Evolutionary conservation across 35 echinoderm and acorn worm genomes (phyloP).

Genomic region (Amphiura filiformis): DNA sequence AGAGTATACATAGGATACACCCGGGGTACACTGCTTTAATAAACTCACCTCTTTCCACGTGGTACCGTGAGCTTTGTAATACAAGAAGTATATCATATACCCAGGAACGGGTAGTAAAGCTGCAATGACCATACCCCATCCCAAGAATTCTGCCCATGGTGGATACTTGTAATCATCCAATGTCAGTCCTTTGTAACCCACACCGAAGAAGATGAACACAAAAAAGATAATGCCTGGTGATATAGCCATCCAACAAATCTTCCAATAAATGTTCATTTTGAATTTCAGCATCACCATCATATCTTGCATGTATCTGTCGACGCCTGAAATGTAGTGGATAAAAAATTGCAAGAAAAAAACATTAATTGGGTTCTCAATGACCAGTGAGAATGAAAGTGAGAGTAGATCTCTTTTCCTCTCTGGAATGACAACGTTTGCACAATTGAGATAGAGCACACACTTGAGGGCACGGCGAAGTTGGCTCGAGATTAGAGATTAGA

Average conservation of each 20-base stretch:
- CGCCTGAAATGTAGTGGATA: slow-evolving; percentile 7
- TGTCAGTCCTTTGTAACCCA: neutral
- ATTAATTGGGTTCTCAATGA: no score
- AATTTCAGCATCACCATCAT: slow-evolving; percentile 32
- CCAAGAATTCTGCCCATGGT: neutral
- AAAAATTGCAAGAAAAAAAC: no score
- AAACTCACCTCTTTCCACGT: neutral
- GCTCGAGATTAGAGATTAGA: no score
- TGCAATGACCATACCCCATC: neutral
- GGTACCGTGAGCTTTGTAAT: neutral
- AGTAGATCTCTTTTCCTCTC: no score
- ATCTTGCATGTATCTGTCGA: slow-evolving; percentile 21
- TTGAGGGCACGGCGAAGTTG: no score
- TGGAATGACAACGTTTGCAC: no score
- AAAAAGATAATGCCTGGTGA: slow-evolving; percentile 12
- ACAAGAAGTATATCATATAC: neutral
- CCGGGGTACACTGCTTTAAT: no score
- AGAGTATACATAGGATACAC: no score
- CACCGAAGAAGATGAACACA: neutral
- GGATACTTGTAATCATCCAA: neutral
- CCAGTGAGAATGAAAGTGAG: no score
- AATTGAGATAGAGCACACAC: no score
- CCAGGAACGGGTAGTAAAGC: neutral
- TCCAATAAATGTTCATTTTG: slow-evolving; percentile 41
- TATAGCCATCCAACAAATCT: slow-evolving; percentile 17